Evolutionary conservation across 92 coral and sea anemone species (phyloP).

Genomic region (Zoanthus solanderi): DNA sequence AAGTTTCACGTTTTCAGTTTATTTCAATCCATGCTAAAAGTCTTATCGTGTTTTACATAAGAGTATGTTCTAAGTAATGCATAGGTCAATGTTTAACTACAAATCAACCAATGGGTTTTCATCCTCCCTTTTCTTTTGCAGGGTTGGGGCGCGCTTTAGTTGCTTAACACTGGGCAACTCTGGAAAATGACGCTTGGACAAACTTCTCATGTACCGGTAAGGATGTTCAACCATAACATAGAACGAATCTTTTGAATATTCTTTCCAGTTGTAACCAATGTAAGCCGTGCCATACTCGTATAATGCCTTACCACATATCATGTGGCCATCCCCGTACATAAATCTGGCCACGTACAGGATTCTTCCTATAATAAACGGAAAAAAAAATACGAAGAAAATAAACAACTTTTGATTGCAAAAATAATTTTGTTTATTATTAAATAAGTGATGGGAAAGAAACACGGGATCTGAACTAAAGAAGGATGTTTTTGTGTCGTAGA

Average conservation of each 20-base stretch:
- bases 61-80: too few relatives aligned
- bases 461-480: too few relatives aligned
- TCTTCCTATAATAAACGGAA: background rate
- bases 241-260: background rate
- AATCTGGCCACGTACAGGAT: conserved; percentile 35
- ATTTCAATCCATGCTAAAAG: too few relatives aligned
- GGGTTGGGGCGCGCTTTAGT: background rate
- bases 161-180: background rate
- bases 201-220: background rate
- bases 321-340: conserved; percentile 33
- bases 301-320: conserved; percentile 33
- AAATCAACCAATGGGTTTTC: too few relatives aligned
- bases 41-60: too few relatives aligned
- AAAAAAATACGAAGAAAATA: background rate
- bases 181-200: conserved; percentile 4
- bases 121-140: background rate
- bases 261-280: background rate
- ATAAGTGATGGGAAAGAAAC: too few relatives aligned
- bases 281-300: background rate
- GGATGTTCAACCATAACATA: conserved; percentile 10
- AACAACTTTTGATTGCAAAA: background rate
- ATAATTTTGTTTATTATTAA: background rate
- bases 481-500: too few relatives aligned
- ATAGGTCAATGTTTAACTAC: too few relatives aligned
- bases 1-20: too few relatives aligned